phyloP scores from a whole-genome alignment of 2,888 invertebrate species.

The Heliconius ethilla region DNA sequence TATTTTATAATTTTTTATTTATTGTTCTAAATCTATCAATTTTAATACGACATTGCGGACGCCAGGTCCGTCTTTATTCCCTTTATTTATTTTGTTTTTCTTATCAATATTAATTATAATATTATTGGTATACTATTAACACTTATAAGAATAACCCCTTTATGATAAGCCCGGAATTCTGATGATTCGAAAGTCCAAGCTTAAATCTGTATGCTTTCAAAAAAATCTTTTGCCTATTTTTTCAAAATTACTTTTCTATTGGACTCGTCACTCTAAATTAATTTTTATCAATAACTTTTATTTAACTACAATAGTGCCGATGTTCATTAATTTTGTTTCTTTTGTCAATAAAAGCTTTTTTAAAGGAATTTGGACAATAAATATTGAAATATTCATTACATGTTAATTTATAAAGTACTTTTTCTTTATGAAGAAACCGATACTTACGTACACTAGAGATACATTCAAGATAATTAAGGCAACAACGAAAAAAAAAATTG shows the following conservation, averaged over 20 bases:
- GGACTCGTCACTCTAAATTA: too few relatives aligned
- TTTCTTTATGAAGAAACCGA: slow-evolving; percentile 6
- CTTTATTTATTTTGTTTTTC: too few relatives aligned
- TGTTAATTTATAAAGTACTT: slow-evolving; percentile 3
- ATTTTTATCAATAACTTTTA: not conserved
- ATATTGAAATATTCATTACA: slow-evolving; percentile 7
- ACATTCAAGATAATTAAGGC: slow-evolving; percentile 17
- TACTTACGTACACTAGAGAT: not conserved
- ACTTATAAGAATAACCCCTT: too few relatives aligned
- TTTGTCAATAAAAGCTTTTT: not conserved
- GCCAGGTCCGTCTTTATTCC: too few relatives aligned
- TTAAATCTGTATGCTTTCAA: too few relatives aligned
- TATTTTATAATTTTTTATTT: too few relatives aligned
- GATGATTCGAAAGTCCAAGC: too few relatives aligned
- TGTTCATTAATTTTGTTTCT: not conserved
- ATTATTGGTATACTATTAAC: too few relatives aligned
- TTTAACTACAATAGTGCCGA: not conserved
- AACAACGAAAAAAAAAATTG: slow-evolving; percentile 6
- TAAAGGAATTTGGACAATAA: not conserved
- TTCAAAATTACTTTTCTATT: too few relatives aligned
- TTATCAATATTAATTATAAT: too few relatives aligned
- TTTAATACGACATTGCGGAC: not conserved
- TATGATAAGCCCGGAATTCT: too few relatives aligned
- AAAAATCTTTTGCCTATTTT: too few relatives aligned
- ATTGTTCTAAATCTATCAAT: not conserved